Percentiles rank a stretch among this genome's conserved stretches.
phyloP scores from a whole-genome alignment of 2,113 vertebrate species.

The Clarias magur region DNA sequence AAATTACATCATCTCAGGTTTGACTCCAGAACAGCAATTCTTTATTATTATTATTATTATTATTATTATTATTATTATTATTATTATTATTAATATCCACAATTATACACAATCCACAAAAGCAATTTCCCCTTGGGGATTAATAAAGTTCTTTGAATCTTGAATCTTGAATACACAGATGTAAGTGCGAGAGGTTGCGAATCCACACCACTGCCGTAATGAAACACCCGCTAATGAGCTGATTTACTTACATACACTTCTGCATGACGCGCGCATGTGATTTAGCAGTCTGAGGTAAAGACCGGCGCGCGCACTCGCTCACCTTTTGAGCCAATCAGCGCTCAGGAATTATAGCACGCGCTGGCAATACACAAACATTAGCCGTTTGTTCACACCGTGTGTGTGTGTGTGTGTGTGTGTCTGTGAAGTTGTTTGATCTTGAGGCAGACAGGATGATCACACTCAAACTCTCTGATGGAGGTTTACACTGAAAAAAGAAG shows the following conservation, averaged over 20 bases:
- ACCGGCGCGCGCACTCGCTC: background rate
- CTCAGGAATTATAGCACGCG: background rate
- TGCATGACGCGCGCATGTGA: background rate
- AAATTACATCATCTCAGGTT: background rate
- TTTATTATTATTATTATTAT: background rate
- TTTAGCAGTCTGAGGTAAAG: background rate
- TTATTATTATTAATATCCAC: too few relatives aligned
- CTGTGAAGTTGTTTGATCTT: background rate
- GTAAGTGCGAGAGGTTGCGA: background rate
- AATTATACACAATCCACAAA: too few relatives aligned
- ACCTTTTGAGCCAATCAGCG: conserved; percentile 18
- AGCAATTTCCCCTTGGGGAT: too few relatives aligned
- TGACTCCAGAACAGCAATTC: background rate
- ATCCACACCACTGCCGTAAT: conserved; percentile 7
- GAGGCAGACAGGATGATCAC: conserved; percentile 8
- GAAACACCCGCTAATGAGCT: conserved; percentile 24
- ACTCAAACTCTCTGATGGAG: background rate
- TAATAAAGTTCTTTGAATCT: too few relatives aligned
- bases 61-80: background rate
- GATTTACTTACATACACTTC: conserved; percentile 18
- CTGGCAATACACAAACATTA: conserved; percentile 19
- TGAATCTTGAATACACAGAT: background rate
- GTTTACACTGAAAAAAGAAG: background rate
- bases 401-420: background rate
- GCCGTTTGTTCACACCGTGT: conserved; percentile 2